Percentiles rank a stretch among this genome's conserved stretches.
These are phyloP conservation scores for Lerista edwardsae DNA, from an alignment of 2,797 vertebrate genomes.

Conservation along the genomic window DNA sequence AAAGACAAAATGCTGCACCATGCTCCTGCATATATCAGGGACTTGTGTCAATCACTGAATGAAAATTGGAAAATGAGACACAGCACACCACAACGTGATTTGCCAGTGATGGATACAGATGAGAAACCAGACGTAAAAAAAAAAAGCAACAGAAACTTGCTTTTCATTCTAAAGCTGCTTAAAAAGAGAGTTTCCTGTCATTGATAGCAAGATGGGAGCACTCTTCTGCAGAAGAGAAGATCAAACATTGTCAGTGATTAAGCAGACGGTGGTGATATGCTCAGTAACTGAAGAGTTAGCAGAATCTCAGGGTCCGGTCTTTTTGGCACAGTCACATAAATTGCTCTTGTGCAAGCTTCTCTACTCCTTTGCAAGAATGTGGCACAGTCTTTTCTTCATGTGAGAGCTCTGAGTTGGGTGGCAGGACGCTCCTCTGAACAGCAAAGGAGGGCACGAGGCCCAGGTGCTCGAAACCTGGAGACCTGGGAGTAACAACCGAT, in stretches of 20 bases:
- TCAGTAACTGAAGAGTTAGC: not conserved
- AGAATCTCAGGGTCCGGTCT: not conserved
- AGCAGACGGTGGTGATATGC: constrained; percentile 1
- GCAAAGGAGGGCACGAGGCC: not conserved
- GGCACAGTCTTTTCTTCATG: not conserved
- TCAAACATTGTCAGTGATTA: constrained; percentile 9
- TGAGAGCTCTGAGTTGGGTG: not conserved
- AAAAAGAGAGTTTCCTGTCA: not conserved
- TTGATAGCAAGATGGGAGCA: constrained; percentile 13
- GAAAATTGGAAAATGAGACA: constrained; percentile 1
- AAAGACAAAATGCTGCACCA: constrained; percentile 47
- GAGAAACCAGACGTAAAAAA: constrained; percentile 15
- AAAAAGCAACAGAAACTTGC: not conserved
- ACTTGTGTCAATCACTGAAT: not conserved
- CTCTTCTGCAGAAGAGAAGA: not conserved
- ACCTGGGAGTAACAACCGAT: not conserved
- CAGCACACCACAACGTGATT: constrained; percentile 29
- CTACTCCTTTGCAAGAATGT: not conserved
- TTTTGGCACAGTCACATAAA: not conserved
- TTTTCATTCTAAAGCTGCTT: constrained; percentile 9
- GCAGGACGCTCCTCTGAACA: not conserved
- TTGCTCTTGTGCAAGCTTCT: not conserved
- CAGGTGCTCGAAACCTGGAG: not conserved
- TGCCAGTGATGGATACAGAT: constrained; percentile 43
- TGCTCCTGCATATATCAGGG: constrained; percentile 30